phyloP scores from a whole-genome alignment of 2,113 vertebrate species.

The Microtus richardsoni region DNA sequence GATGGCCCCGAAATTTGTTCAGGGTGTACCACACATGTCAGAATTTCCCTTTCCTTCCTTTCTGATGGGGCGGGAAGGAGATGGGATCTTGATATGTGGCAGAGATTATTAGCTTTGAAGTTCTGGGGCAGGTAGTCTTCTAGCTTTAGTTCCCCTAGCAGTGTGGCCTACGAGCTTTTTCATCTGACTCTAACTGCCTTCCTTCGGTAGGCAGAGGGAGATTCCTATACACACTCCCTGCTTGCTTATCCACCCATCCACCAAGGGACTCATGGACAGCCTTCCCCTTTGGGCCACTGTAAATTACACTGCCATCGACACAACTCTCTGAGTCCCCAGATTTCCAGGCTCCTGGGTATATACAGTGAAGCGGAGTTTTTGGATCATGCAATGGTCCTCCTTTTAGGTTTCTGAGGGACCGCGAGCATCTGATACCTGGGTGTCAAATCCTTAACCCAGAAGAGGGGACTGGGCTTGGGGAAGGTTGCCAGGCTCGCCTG shows the following conservation, averaged over 20 bases:
- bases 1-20: not conserved
- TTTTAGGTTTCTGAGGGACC: not conserved
- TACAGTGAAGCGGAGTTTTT: not conserved
- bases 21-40: not conserved
- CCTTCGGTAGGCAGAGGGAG: not conserved
- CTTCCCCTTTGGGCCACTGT: not conserved
- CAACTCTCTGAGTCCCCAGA: not conserved
- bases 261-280: accelerated
- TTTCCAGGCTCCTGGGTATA: not conserved
- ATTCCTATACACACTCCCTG: accelerated
- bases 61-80: not conserved
- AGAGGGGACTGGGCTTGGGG: not conserved
- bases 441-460: not conserved
- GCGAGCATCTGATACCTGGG: not conserved
- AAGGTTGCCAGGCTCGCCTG: not conserved
- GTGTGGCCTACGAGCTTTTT: not conserved
- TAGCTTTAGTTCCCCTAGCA: not conserved
- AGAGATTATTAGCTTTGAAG: not conserved
- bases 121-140: not conserved
- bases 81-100: not conserved
- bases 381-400: not conserved
- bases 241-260: not conserved
- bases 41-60: not conserved
- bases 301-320: not conserved
- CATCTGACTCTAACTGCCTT: too few relatives aligned